Base-by-base conservation (phyloP, 2,888 invertebrate species). In the Nematopogon swammerdamellus region DNA sequence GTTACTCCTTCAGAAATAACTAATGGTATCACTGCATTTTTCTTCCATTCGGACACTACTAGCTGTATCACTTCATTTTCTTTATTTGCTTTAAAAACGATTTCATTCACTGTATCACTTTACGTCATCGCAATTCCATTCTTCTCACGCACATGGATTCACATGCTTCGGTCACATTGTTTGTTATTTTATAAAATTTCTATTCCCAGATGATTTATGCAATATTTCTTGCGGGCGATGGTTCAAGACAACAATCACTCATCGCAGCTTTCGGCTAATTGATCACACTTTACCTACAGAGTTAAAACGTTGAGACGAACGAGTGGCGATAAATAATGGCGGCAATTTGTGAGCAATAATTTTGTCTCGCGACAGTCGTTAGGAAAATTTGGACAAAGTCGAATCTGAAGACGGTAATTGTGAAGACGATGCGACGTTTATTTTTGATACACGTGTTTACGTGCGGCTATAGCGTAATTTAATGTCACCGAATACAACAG, bases 231-330 rank as follows among this genome's bases (percentile, higher is more conserved):
- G 25, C 25, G 8, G 25, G 5, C 4, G 25, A 36, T 36, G 8
- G 36, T 36, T 36, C 36, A 8, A 36, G 36, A 36, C 36, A 36
- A 14, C n/a, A 14, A 8, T 36, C 36, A 36, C 11, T 14, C 36
- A 36, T 36, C 11, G 36, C 36, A 67, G 59, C 59, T 58, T 54
- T 47, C 51, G 48, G 51, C 60, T 66, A 68, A 68, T 67, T 67
- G 65, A 62, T 62, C 62, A 59, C 58, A 60, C 60, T 64, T 63
- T 64, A 63, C 36, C 36, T 36, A 8, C 11, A 14, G 10, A 25
- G 36, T 36, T 36, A 14, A 36, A 36, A 36, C 36, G 11, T 4
- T 25, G 10, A 25, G 25, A 36, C 36, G n/a, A 14, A 36, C 36
- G 3, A 36, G n/a, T 25, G 25, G 5, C 4, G 25, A 10, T 25